These are phyloP conservation scores for Myiotriccus ornatus DNA, from an alignment of 2,797 vertebrate species.

Conservation along the genomic window DNA sequence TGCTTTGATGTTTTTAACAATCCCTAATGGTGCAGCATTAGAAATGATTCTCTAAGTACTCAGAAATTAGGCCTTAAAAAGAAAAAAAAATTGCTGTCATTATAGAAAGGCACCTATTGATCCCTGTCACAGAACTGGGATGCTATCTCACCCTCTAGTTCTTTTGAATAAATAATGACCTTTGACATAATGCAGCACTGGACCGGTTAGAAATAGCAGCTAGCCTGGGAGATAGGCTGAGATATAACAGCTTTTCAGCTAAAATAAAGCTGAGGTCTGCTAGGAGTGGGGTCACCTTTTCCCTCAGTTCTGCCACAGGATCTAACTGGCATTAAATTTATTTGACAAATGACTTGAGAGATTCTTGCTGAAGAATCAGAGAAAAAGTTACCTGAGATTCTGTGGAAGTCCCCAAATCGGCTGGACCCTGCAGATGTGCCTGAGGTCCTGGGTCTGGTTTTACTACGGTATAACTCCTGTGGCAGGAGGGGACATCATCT, in stretches of 20 bases:
- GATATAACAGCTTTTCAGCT: not conserved
- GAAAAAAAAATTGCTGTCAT: not conserved
- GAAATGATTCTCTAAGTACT: slow-evolving; percentile 1
- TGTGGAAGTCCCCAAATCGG: not conserved
- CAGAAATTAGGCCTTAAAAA: not conserved
- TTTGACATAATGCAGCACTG: slow-evolving; percentile 36
- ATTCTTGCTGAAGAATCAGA: not conserved
- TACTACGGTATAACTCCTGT: not conserved
- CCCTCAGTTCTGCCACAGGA: not conserved
- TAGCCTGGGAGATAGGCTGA: not conserved
- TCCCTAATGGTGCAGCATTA: slow-evolving; percentile 7
- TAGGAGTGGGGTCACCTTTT: not conserved
- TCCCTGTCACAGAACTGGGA: not conserved
- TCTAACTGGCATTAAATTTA: not conserved
- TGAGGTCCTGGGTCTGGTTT: not conserved
- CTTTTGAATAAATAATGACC: slow-evolving; percentile 45
- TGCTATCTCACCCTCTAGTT: not conserved
- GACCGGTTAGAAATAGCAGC: slow-evolving; percentile 40
- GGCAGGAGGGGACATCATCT: not conserved
- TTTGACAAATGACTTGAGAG: not conserved
- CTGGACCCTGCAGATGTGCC: not conserved
- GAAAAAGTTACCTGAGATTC: not conserved
- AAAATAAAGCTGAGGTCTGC: not conserved
- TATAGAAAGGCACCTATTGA: slow-evolving; percentile 7
- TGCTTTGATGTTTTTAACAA: slow-evolving; percentile 47